Evolutionary conservation across 2,888 invertebrate genomes (phyloP).

Genomic region (Coremacera marginata): DNA sequence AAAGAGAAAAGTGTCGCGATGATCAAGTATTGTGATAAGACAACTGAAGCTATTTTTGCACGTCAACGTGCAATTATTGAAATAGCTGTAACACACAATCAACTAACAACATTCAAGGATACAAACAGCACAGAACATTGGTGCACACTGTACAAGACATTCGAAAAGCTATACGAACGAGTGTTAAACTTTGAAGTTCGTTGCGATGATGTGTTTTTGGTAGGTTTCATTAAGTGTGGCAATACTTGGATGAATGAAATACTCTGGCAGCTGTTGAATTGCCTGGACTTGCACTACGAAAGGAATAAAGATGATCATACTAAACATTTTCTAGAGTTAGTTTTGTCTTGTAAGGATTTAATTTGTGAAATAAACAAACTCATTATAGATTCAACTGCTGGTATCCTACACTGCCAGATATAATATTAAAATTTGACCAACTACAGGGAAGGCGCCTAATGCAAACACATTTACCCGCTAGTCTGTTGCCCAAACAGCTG

Average conservation of each 20-base stretch:
- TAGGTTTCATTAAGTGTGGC: conserved; percentile 50
- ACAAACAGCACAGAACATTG: conserved; percentile 42
- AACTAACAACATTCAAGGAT: background rate
- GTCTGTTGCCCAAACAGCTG: conserved; percentile 37
- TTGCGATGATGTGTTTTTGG: conserved; percentile 50
- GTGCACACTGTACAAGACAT: conserved; percentile 39
- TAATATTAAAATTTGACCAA: too few species aligned
- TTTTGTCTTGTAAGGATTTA: too few species aligned
- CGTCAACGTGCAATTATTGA: too few species aligned
- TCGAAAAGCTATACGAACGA: conserved; percentile 30
- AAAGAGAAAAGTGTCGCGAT: too few species aligned
- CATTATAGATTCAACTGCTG: too few species aligned
- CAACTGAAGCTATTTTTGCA: too few species aligned
- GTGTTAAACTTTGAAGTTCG: conserved; percentile 47
- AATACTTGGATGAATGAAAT: conserved; percentile 54
- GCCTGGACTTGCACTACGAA: conserved; percentile 49
- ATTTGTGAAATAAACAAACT: too few species aligned
- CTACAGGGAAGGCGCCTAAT: too few species aligned
- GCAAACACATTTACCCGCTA: too few species aligned
- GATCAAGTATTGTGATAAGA: too few species aligned
- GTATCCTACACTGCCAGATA: too few species aligned
- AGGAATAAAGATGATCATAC: conserved; percentile 24
- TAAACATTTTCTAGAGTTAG: conserved; percentile 6
- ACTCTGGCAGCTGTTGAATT: conserved; percentile 51
- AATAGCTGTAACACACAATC: too few species aligned